Percentiles rank a stretch among this genome's conserved stretches.
Evolutionary conservation across 2,113 vertebrate genomes (phyloP).

Genomic region (Salvator merianae): DNA sequence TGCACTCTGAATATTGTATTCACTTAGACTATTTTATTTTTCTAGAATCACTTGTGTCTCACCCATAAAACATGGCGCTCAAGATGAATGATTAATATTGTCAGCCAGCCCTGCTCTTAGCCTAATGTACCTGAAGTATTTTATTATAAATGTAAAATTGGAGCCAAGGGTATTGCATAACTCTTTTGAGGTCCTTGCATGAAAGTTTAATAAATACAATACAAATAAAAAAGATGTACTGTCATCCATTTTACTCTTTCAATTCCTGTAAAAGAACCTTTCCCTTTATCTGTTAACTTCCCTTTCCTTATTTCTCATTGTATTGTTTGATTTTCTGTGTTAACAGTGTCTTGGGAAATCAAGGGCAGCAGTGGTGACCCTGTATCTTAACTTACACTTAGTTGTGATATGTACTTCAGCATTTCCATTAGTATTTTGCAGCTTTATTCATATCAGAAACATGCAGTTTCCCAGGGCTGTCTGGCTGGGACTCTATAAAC

Average conservation of each 20-base stretch:
- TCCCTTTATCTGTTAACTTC: neutral
- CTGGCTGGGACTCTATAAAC: conserved; percentile 10
- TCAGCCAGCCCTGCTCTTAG: too few species aligned
- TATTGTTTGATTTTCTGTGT: fast-evolving
- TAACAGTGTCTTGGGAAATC: neutral
- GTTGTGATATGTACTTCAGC: neutral
- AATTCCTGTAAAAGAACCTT: neutral
- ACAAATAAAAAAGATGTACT: too few species aligned
- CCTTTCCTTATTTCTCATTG: neutral
- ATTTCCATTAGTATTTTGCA: neutral
- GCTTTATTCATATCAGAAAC: neutral
- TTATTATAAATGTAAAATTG: too few species aligned
- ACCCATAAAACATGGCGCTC: too few species aligned
- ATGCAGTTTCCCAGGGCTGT: neutral
- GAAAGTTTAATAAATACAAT: too few species aligned
- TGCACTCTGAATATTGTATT: too few species aligned
- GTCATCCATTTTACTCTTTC: neutral
- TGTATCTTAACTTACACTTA: neutral
- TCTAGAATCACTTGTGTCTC: too few species aligned
- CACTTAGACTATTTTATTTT: too few species aligned
- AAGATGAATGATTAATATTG: too few species aligned
- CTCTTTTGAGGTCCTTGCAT: too few species aligned
- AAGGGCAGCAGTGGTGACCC: neutral
- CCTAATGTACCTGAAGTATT: too few species aligned
- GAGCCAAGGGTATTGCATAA: too few species aligned